Percentiles rank a stretch among this genome's conserved stretches.
These are phyloP conservation scores for Podarcis siculus DNA, from an alignment of 2,797 vertebrate genomes.

Conservation along the genomic window DNA sequence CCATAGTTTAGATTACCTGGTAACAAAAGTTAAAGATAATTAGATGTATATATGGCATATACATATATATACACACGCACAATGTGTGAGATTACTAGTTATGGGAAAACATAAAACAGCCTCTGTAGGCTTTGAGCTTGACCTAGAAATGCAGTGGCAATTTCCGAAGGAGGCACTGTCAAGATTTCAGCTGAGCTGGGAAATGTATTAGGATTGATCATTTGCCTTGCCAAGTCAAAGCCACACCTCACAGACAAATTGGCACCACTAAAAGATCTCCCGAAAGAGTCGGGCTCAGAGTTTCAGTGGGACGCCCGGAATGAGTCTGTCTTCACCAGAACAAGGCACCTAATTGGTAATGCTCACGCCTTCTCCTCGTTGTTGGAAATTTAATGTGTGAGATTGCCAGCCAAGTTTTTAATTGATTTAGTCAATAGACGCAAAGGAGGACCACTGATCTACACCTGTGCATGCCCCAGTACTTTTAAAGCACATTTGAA, in stretches of 20 bases:
- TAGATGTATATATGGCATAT: no score
- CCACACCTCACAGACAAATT: constrained; percentile 27
- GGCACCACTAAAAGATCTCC: constrained; percentile 36
- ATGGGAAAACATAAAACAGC: neutral
- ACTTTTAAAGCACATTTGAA: no score
- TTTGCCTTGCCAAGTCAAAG: constrained; percentile 39
- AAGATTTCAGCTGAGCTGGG: constrained; percentile 16
- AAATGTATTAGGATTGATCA: constrained; percentile 25
- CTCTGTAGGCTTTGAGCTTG: constrained; percentile 11
- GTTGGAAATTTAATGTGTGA: neutral
- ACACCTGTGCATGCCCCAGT: no score
- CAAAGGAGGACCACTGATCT: neutral
- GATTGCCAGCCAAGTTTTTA: neutral
- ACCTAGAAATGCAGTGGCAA: neutral
- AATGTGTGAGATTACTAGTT: no score
- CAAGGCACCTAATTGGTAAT: constrained; percentile 43
- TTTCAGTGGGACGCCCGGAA: constrained; percentile 48
- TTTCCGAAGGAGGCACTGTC: constrained; percentile 35
- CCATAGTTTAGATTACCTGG: neutral
- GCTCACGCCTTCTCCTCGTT: neutral
- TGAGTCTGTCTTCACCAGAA: constrained; percentile 57
- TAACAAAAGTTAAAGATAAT: no score
- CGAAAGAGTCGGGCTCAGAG: constrained; percentile 26
- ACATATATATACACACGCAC: no score
- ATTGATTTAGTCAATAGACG: neutral